Conservation (phyloP, 2,113 vertebrate species). For the Plecturocebus donacophilus region DNA sequence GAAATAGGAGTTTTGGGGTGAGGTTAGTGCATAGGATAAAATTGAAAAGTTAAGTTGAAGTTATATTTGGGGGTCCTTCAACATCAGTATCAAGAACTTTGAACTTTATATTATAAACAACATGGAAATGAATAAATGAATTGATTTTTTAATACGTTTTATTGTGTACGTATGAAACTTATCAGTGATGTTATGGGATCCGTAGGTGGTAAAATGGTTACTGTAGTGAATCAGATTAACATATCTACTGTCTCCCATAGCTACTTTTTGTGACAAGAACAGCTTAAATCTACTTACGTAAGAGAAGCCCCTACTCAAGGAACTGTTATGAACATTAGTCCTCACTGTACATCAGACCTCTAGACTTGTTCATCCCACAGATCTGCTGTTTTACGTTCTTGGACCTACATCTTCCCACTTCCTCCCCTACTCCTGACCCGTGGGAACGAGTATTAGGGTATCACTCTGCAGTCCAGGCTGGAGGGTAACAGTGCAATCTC, state of each 20-base stretch:
- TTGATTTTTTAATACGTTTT: neutral
- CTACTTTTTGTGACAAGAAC: neutral
- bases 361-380: neutral
- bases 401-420: neutral
- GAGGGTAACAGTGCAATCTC: too few relatives aligned
- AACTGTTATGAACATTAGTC: neutral
- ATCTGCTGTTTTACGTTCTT: neutral
- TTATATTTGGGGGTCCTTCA: neutral
- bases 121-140: neutral
- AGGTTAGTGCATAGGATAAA: neutral
- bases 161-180: neutral
- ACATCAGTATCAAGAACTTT: neutral
- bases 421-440: neutral
- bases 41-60: neutral
- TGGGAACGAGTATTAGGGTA: neutral
- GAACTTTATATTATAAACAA: neutral
- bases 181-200: neutral
- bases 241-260: neutral
- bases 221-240: neutral
- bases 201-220: neutral
- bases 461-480: too few relatives aligned
- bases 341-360: neutral
- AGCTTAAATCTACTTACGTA: neutral
- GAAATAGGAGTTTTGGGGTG: neutral
- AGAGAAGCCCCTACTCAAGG: neutral